Evolutionary conservation across 2,888 invertebrate species (phyloP), one percentile per base, ranked within the genome.

Genomic region (Macrophya alboannulata): DNA sequence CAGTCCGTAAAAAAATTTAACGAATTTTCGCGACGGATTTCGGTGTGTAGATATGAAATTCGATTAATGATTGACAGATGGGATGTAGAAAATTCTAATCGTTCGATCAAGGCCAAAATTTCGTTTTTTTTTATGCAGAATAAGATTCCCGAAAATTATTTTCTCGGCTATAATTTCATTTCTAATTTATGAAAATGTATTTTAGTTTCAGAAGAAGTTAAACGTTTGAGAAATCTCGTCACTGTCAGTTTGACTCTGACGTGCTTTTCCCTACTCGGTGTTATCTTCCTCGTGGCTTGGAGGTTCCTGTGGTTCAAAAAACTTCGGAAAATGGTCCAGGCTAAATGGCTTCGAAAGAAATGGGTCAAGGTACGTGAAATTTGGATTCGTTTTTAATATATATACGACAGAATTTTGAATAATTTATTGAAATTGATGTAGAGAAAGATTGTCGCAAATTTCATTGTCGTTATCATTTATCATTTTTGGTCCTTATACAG

Each of bases 301-400:
- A 89, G 86, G 9, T 89, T 90, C 17, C 21, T 90, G 9, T 88
- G 88, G 68, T 88, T 90, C 88, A 89, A 90, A 6, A 90, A 88
- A 68, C 87, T 91, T 59, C 87, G 89, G 17, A 88, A 86, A 40
- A 87, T 89, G 9, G 55, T 90, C 5, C 87, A 88, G 6, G 90
- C 89, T 0, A 81, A 71, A 25, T 82, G 82, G 85, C 90, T 91
- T 74, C 83, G 89, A 31, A 89, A 88, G 51, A 90, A 87, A 9
- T 90, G 91, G 89, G 84, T 89, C 1, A 91, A 91, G 90, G 92
- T 92, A 82, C 87, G 87, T 83, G 4, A 17, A 43, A 21, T 43
- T 71, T 1, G 21, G 40, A 72, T 43, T 62, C 65, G 15, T 10
- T 15, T 3, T 0, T 62, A 65, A 72, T 48, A 4, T 48, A 10